Conservation (phyloP, 2,888 invertebrate genomes). For the Cerastis rubricosa region DNA sequence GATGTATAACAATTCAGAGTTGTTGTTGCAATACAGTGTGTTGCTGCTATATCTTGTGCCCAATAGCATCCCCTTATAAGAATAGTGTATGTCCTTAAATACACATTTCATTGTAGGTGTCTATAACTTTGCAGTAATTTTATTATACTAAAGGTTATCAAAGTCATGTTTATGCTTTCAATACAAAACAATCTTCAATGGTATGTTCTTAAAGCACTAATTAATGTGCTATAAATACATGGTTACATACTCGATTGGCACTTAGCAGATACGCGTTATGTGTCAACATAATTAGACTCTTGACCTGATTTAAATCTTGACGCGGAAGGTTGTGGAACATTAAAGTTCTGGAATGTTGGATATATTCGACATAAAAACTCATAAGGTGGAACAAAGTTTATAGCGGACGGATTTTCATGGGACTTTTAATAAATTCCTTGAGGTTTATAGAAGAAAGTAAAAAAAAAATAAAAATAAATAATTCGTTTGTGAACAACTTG, state of each 20-base stretch:
- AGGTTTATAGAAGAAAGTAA: too few relatives aligned
- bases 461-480: too few relatives aligned
- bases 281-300: slow-evolving; percentile 33
- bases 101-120: not conserved
- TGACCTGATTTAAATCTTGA: slow-evolving; percentile 41
- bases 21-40: too few relatives aligned
- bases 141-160: slow-evolving; percentile 7
- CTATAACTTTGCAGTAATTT: not conserved
- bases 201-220: not conserved
- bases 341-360: not conserved
- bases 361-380: too few relatives aligned
- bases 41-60: not conserved
- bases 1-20: too few relatives aligned
- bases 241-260: not conserved
- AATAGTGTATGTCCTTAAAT: too few relatives aligned
- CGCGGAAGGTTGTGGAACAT: slow-evolving; percentile 1
- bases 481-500: too few relatives aligned
- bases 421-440: too few relatives aligned
- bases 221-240: slow-evolving; percentile 14
- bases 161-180: slow-evolving; percentile 12
- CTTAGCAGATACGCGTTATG: slow-evolving; percentile 32
- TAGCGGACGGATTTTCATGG: too few relatives aligned
- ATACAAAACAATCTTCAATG: not conserved
- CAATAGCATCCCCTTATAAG: not conserved
- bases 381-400: too few relatives aligned